phyloP scores from a whole-genome alignment of 2,888 invertebrate genomes.

The Leptopilina drosophilae region DNA sequence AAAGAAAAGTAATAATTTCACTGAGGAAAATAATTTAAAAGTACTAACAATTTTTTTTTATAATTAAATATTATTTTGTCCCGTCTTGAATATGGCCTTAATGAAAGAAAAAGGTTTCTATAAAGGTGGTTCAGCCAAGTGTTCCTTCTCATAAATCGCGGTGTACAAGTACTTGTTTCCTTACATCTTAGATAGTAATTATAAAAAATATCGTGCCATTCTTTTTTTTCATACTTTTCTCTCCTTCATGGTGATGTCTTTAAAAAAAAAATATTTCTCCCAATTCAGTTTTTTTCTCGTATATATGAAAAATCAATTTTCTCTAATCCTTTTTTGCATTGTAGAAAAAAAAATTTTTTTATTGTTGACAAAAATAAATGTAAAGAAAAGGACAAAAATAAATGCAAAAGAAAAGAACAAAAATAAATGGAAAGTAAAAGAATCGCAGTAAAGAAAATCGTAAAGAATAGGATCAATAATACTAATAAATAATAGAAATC shows the following conservation, averaged over 20 bases:
- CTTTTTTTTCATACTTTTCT: background rate
- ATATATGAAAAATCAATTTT: too few species aligned
- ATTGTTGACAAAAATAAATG: too few species aligned
- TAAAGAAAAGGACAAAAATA: too few species aligned
- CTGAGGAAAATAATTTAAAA: background rate
- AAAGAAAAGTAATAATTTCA: background rate
- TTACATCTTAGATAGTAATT: slow-evolving; percentile 29
- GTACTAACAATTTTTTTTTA: too few species aligned
- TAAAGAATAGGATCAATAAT: too few species aligned
- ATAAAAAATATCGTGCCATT: slow-evolving; percentile 33
- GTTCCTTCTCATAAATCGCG: slow-evolving; percentile 6
- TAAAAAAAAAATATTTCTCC: background rate
- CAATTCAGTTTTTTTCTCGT: background rate
- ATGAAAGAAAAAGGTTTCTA: slow-evolving; percentile 32
- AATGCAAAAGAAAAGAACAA: too few species aligned
- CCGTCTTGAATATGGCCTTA: background rate
- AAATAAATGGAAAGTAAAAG: too few species aligned
- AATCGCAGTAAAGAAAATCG: too few species aligned
- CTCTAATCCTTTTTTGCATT: too few species aligned
- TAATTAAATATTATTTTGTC: too few species aligned
- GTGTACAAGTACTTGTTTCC: slow-evolving; percentile 23
- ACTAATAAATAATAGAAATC: too few species aligned
- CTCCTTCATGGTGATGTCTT: slow-evolving; percentile 9
- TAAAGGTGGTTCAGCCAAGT: slow-evolving; percentile 21
- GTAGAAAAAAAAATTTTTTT: too few species aligned